phyloP scores from a whole-genome alignment of 2,888 invertebrate genomes.

The Cephus runcator region DNA sequence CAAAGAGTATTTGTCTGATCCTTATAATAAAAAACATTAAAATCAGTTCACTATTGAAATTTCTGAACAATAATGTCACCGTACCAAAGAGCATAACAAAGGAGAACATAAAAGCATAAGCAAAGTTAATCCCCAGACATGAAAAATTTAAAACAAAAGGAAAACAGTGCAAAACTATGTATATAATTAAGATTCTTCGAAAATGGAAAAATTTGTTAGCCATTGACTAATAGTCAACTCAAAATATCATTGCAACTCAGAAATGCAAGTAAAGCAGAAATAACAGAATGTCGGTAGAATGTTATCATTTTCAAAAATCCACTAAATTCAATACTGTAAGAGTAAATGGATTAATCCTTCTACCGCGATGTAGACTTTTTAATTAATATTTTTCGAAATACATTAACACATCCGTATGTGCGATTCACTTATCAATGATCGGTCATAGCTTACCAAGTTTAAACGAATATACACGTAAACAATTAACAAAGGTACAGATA shows the following conservation, averaged over 20 bases:
- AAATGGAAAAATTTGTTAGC: background rate
- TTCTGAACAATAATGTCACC: background rate
- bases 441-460: background rate
- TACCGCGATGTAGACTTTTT: background rate
- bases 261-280: background rate
- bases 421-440: background rate
- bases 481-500: background rate
- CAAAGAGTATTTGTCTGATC: background rate
- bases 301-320: background rate
- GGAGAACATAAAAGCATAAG: background rate
- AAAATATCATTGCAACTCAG: background rate
- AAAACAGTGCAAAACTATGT: background rate
- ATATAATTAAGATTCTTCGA: background rate
- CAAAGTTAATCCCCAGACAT: background rate
- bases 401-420: background rate
- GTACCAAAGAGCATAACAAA: background rate
- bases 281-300: background rate
- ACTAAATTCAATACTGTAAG: constrained; percentile 16
- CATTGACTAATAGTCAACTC: background rate
- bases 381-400: background rate
- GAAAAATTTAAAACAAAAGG: background rate
- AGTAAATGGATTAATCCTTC: background rate
- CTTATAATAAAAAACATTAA: background rate
- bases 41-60: background rate
- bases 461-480: background rate